Percentiles rank a stretch among this genome's conserved stretches.
phyloP scores from a whole-genome alignment of 2,797 vertebrate genomes.

The Epinephelus malabaricus region DNA sequence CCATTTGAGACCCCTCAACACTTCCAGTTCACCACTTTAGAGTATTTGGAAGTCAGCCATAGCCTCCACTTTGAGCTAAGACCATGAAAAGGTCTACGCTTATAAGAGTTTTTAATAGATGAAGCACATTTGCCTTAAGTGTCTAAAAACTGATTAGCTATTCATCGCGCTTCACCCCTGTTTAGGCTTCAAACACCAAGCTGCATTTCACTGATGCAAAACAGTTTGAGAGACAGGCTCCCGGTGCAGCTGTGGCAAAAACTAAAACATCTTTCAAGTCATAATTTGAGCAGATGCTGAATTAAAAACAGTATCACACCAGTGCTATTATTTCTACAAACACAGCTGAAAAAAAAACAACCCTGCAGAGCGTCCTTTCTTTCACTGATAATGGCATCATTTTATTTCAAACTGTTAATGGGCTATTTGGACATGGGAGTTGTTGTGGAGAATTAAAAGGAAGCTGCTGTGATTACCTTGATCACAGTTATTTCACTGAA shows the following conservation, averaged over 20 bases:
- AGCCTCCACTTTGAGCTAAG: constrained; percentile 33
- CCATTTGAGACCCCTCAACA: neutral
- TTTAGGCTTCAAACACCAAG: constrained; percentile 51
- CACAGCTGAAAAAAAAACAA: neutral
- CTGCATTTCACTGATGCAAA: constrained; percentile 45
- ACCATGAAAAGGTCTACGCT: constrained; percentile 35
- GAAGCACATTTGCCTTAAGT: constrained; percentile 55
- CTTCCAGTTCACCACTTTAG: constrained; percentile 21
- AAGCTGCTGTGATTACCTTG: constrained; percentile 66
- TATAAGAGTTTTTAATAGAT: constrained; percentile 53
- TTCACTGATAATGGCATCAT: constrained; percentile 34
- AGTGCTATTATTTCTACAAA: constrained; percentile 46
- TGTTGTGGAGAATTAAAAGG: constrained; percentile 54
- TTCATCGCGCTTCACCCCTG: constrained; percentile 51
- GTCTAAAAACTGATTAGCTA: constrained; percentile 57
- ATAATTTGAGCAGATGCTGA: constrained; percentile 55
- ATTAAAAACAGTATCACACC: constrained; percentile 41
- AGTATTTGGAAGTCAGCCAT: constrained; percentile 45
- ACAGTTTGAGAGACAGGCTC: constrained; percentile 7
- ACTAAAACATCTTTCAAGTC: constrained; percentile 42
- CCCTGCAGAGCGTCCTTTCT: neutral
- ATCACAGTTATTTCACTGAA: constrained; percentile 71
- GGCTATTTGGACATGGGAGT: constrained; percentile 46
- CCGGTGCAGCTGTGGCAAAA: constrained; percentile 35
- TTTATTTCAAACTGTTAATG: constrained; percentile 62